Percentiles rank a stretch among this genome's conserved stretches.
phyloP scores from a whole-genome alignment of 2,113 vertebrate genomes.

The Cyrtonyx montezumae region DNA sequence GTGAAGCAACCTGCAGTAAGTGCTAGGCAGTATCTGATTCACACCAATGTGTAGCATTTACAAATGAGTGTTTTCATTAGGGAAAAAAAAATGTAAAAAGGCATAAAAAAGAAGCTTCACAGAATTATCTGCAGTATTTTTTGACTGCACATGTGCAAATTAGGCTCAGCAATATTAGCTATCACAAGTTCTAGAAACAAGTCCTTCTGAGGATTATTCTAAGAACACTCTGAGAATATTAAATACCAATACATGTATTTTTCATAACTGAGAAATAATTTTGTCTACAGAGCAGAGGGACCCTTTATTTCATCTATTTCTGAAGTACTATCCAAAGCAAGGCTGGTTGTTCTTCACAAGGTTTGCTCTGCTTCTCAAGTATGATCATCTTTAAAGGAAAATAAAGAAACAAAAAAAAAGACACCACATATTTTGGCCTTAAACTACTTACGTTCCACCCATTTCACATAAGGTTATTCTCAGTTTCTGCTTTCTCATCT shows the following conservation, averaged over 20 bases:
- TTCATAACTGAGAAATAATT: neutral
- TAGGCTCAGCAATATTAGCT: neutral
- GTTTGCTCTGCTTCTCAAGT: neutral
- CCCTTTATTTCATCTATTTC: neutral
- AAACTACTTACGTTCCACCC: neutral
- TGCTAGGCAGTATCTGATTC: neutral
- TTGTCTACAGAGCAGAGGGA: neutral
- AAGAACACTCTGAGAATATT: neutral
- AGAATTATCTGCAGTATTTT: neutral
- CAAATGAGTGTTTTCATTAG: neutral
- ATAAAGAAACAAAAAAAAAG: too few relatives aligned
- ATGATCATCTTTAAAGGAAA: neutral
- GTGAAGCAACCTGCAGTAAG: neutral
- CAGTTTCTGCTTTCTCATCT: neutral
- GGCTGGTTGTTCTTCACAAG: neutral
- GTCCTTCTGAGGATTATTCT: neutral
- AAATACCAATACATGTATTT: neutral
- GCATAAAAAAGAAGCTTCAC: neutral
- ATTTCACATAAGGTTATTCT: neutral
- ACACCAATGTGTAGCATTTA: neutral
- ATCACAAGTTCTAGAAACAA: constrained; percentile 20
- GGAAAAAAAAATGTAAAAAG: neutral
- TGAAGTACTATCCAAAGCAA: neutral
- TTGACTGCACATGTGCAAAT: neutral
- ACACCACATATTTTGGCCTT: neutral